Evolutionary conservation across 2,888 invertebrate species (phyloP), one percentile per base, ranked within the genome.

Genomic region (Toxonevra muliebris): DNA sequence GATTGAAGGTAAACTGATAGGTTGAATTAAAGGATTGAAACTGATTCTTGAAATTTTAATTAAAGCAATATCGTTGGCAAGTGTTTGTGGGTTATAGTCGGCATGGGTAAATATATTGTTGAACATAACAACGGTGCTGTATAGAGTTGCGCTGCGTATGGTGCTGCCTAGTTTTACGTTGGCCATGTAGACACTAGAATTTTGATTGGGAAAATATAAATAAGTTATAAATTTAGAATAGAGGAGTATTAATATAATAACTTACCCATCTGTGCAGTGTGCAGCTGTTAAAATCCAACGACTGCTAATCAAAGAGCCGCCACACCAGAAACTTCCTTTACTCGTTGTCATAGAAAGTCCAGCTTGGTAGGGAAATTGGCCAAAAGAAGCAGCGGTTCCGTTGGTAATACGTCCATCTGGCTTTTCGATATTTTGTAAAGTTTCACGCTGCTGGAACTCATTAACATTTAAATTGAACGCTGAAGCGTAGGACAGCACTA

Each of bases 221-320:
- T 10, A 43, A 43, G 0, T 52, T 4, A 41, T 13, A 4, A 7
- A n/a, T 19, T 15, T 10, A 4, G 12, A 13, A 20, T 9, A 11
- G 2, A 10, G 10, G n/a, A 9, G 40, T 2, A 1, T 10, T 45
- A 10, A 60, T 9, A 45, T 40, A 9, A 61, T 3, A 13, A 57
- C 43, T 65, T 66, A 66, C 66, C 74, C 73, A 60, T 77, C 75
- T 1, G 76, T 75, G 68, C 82, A 82, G 71, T 83, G 83, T 69
- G 83, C 82, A 52, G 83, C 81, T 41, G 83, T 82, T 69, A 83
- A 57, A 10, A 83, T 72, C 77, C 79, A 82, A 59, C 73, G 68
- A 15, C 68, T 30, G 7, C 71, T 70, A 64, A 83, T 76, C 61
- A 82, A 66, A 43, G 80, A 80, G 54, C 80, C 83, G 66, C 82